Base-by-base conservation (phyloP, 2,888 invertebrate genomes). In the Spilarctia lutea region DNA sequence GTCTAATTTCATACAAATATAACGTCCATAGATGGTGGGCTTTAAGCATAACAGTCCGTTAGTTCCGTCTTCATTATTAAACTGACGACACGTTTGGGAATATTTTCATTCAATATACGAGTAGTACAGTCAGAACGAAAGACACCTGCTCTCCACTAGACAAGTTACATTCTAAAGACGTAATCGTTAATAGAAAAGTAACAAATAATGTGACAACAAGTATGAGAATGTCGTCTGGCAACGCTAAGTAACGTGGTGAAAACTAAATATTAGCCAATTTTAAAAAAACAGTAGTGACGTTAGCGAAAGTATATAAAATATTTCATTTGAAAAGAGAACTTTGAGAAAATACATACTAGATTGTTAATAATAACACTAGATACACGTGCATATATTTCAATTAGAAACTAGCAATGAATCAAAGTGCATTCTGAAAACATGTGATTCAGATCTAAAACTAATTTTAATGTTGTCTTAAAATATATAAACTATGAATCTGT, bases 401-500 rank as follows among this genome's bases (percentile, higher is more conserved):
- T 56, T 39, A 52, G 20, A 33, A 35, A 24, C 30, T 60, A 72
- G 13, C 30, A 18, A 48, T 48, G 48, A 60, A 68, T 16, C 16
- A 42, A 56, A 70, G 24, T 70, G 70, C 66, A 70, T 42, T 63
- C 33, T 70, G 16, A 42, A 69, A 65, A 71, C 56, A 66, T n/a
- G n/a, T 74, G 71, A 71, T 45, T 67, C 35, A 71, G 2, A 48
- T 71, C 71, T 71, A 71, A 74, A 74, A 63, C 27, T 71, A 45
- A 35, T 30, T 74, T 65, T 60, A 27, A 56, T 30, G 52, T n/a
- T 60, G 71, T 68, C 71, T 65, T 76, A 65, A 52, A 42, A 71
- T 71, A 71, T 76, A 71, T 60, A 71, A 65, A 13, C 71, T 68
- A 74, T 71, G 73, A 56, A 35, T 71, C 39, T 76, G 73, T 74